Base-by-base conservation (phyloP, 2,888 invertebrate genomes). In the Tetragonisca angustula region DNA sequence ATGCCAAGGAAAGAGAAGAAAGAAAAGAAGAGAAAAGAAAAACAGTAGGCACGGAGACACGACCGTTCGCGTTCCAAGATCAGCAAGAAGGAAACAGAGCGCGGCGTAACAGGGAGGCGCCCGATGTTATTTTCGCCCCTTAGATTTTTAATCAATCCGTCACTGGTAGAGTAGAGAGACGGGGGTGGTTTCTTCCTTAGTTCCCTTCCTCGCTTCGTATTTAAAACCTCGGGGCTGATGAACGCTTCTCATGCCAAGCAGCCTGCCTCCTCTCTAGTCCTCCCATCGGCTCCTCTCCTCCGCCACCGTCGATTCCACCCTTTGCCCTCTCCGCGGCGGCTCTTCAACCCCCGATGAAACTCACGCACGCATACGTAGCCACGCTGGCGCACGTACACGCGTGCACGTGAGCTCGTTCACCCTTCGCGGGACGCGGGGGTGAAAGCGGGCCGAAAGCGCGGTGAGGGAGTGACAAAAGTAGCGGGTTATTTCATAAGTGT, bases 181-280 rank as follows among this genome's bases (percentile, higher is more conserved):
- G 70, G 84, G 84, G 91, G 91, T 92, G 92, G 92, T 91, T 91
- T 91, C 93, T 92, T 93, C 92, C 92, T 90, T 93, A 93, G 93
- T 92, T 93, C 93, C 94, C 93, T 94, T 91, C 92, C 92, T 92
- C 93, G 92, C 88, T 91, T 93, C 94, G 94, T 94, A 94, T 94
- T 94, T 94, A 94, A 94, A 94, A 94, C 94, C 94, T 94, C 94
- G 94, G 92, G 94, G 94, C 94, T 94, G 94, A 94, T 94, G 94
- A 94, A 94, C 94, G 94, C 92, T 92, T 93, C 93, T 93, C 94
- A 93, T 94, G 92, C 93, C 94, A 93, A 92, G 93, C 93, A 92
- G 89, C 90, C 90, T 89, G 85, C 87, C 85, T 84, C 89, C 87
- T 87, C 88, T 85, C 84, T 74, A 81, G 59, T 72, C 79, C 79